Evolutionary conservation across 2,797 vertebrate species (phyloP), one percentile per base, ranked within the genome.

Genomic region (Tympanoctomys barrerae): DNA sequence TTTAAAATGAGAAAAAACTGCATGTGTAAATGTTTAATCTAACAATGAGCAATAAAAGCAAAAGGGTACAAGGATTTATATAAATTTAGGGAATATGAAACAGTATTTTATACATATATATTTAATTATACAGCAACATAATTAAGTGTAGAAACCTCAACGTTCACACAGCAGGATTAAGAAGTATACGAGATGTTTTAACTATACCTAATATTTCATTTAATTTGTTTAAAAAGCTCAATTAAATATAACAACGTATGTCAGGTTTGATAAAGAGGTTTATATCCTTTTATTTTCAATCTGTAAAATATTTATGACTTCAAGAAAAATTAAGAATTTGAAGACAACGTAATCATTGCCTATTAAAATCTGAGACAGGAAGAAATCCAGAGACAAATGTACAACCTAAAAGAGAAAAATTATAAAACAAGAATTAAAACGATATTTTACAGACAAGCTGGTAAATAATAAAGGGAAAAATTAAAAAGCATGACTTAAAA

Each of bases 371-470:
- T 73, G 4, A 75, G 39, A 52, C 78, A 31, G 39, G 73, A 92
- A 92, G 7, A 80, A 95, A 24, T 79, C 21, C 77, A 91, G 28
- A 90, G 31, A 19, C 70, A 93, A 91, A 92, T 4, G 24, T 61
- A 91, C 3, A 93, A 42, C 33, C 59, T 91, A 73, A 94, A 42
- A 26, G 39, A 33, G 39, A 33, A 75, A 54, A 78, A 54, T 36
- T 54, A 86, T 22, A 83, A 94, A 91, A 79, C 42, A 80, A 83
- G 33, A 86, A 94, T 8, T 66, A 4, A 77, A 95, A 97, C 61
- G 79, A 87, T 79, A 80, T 54, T 90, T 89, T 83, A 80, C 54
- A 91, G 77, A 86, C 19, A 94, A 79, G 19, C 31, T 87, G 71
- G n/a, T 9, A 84, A 90, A 89, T 33, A 94, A 90, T 62, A 83